phyloP scores from a whole-genome alignment of 2,113 vertebrate genomes.

The Gyps fulvus region DNA sequence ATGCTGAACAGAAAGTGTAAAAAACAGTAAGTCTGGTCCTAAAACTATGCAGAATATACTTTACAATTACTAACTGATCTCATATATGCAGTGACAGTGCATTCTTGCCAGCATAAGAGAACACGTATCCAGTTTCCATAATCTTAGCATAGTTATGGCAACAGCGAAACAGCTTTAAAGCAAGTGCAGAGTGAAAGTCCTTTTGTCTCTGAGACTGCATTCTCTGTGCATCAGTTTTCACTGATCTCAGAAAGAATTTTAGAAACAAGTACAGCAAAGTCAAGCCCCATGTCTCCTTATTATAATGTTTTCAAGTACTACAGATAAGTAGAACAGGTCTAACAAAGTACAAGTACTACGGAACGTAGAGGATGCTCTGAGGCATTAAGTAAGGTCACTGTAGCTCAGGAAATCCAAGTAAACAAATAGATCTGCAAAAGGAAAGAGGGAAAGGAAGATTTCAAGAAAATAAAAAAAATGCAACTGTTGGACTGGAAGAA shows the following conservation, averaged over 20 bases:
- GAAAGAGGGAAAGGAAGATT: background rate
- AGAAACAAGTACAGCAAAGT: conserved; percentile 49
- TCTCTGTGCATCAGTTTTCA: background rate
- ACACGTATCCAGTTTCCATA: background rate
- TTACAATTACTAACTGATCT: background rate
- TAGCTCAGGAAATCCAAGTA: background rate
- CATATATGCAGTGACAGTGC: background rate
- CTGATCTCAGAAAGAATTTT: background rate
- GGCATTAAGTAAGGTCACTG: background rate
- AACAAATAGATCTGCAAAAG: background rate
- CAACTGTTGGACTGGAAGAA: background rate
- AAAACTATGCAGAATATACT: background rate
- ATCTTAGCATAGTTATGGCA: background rate
- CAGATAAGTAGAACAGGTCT: background rate
- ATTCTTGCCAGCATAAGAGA: background rate
- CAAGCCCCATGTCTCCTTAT: background rate
- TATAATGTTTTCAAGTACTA: background rate
- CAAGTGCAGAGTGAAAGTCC: background rate
- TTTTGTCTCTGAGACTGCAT: background rate
- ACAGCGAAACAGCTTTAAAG: background rate
- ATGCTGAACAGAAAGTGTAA: background rate
- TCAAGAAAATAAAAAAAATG: background rate
- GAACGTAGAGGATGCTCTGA: background rate
- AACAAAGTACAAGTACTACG: background rate
- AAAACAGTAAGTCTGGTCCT: background rate